Evolutionary conservation across 2,113 vertebrate species (phyloP).

Genomic region (Gobio gobio): DNA sequence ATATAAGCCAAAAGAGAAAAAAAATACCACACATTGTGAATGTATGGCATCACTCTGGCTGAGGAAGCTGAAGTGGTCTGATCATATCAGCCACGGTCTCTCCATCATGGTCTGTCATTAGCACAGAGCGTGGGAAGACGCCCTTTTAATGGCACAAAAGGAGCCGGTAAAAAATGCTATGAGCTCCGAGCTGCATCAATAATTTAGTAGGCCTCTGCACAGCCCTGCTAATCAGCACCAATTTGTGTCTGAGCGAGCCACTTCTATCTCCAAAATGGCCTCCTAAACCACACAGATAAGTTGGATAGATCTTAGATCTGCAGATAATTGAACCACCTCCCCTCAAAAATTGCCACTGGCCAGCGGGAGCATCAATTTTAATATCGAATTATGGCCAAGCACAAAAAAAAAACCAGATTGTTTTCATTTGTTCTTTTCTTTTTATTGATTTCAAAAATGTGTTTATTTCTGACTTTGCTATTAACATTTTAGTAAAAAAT

Average conservation of each 20-base stretch:
- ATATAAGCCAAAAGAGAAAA: background rate
- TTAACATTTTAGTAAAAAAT: background rate
- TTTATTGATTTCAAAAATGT: conserved; percentile 9
- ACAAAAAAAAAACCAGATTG: conserved; percentile 37
- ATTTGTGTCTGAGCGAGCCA: conserved; percentile 61
- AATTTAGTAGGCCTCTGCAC: conserved; percentile 56
- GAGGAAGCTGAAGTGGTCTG: conserved; percentile 49
- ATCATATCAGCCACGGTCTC: conserved; percentile 55
- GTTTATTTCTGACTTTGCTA: conserved; percentile 37
- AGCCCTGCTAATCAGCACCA: conserved; percentile 65
- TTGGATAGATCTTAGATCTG: conserved; percentile 24
- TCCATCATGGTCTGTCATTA: conserved; percentile 51
- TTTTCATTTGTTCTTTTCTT: conserved; percentile 39
- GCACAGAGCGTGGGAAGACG: conserved; percentile 45
- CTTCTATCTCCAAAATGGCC: conserved; percentile 52
- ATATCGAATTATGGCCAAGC: conserved; percentile 32
- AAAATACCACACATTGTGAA: background rate
- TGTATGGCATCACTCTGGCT: conserved; percentile 47
- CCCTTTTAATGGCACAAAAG: conserved; percentile 59
- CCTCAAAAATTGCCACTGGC: conserved; percentile 49
- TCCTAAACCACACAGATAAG: conserved; percentile 55
- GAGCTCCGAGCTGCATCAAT: conserved; percentile 61
- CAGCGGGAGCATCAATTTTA: conserved; percentile 34
- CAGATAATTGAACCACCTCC: conserved; percentile 46
- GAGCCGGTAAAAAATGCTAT: conserved; percentile 56